These are phyloP conservation scores for Synanceia verrucosa DNA, from an alignment of 2,797 vertebrate species.

Conservation along the genomic window DNA sequence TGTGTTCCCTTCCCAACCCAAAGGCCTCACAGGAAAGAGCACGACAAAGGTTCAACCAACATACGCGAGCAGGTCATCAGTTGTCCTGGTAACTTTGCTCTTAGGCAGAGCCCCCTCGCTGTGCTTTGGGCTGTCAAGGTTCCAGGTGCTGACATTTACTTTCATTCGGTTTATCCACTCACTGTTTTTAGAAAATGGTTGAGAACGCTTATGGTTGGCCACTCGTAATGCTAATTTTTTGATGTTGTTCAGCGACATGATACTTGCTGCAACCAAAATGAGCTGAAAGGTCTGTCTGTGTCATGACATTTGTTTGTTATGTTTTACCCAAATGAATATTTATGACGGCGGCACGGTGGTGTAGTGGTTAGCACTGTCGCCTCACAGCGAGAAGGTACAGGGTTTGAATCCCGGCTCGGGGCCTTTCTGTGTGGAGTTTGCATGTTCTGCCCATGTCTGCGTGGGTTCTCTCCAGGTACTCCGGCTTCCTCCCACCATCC, in stretches of 20 bases:
- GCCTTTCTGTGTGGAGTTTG: no score
- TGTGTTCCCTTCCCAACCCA: conserved; percentile 26
- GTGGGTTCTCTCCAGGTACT: no score
- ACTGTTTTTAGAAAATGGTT: conserved; percentile 31
- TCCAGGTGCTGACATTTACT: conserved; percentile 38
- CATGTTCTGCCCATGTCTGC: no score
- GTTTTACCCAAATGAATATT: neutral
- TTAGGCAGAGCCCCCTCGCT: conserved; percentile 20
- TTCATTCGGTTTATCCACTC: conserved; percentile 13
- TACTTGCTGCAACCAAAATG: neutral
- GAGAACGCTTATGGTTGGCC: neutral
- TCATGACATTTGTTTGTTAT: neutral
- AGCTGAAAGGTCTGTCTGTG: neutral
- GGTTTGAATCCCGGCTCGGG: no score
- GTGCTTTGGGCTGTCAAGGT: conserved; percentile 1
- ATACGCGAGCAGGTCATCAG: conserved; percentile 68
- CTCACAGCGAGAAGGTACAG: no score
- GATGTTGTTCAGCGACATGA: neutral
- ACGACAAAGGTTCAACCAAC: conserved; percentile 62
- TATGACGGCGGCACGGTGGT: no score
- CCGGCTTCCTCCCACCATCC: no score
- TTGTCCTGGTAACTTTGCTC: conserved; percentile 40
- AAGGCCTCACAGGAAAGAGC: conserved; percentile 66
- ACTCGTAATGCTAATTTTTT: neutral
- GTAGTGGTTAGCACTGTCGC: no score